These are phyloP conservation scores for Phaedon cochleariae DNA, from an alignment of 2,888 invertebrate genomes.

Conservation along the genomic window DNA sequence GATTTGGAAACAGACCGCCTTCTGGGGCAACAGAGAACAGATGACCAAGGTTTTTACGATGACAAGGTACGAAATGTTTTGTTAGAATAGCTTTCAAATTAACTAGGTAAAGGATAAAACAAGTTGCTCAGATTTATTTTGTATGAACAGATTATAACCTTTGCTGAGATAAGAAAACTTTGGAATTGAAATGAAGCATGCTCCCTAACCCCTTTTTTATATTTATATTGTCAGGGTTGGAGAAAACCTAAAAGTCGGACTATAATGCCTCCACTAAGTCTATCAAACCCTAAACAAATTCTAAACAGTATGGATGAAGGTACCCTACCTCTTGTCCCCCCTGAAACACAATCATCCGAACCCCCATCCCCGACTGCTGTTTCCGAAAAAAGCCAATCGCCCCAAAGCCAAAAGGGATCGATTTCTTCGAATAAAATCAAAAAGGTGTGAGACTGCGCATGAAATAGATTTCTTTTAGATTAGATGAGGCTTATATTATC, in stretches of 20 bases:
- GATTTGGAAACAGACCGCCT: conserved; percentile 97
- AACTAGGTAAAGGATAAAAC: not conserved
- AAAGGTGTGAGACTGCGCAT: conserved; percentile 62
- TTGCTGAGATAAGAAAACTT: not conserved
- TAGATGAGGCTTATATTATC: conserved; percentile 38
- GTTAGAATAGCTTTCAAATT: conserved; percentile 18
- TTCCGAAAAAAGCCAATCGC: conserved; percentile 65
- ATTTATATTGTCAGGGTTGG: conserved; percentile 71
- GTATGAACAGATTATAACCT: no score
- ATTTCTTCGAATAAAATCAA: conserved; percentile 64
- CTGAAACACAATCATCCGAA: conserved; percentile 60
- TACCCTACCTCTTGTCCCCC: conserved; percentile 58
- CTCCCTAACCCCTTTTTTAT: conserved; percentile 43
- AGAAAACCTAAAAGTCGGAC: conserved; percentile 81
- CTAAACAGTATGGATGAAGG: conserved; percentile 61
- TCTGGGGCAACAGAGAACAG: conserved; percentile 93
- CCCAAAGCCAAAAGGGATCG: conserved; percentile 65
- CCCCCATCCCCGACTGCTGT: conserved; percentile 63
- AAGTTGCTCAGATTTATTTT: no score
- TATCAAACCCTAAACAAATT: conserved; percentile 66
- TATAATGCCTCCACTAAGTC: conserved; percentile 72
- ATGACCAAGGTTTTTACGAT: conserved; percentile 91
- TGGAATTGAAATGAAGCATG: conserved; percentile 37
- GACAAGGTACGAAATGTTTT: conserved; percentile 72
- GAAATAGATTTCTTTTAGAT: conserved; percentile 40